phyloP scores from a whole-genome alignment of 1,140 invertebrate species.

The Atta colombica region DNA sequence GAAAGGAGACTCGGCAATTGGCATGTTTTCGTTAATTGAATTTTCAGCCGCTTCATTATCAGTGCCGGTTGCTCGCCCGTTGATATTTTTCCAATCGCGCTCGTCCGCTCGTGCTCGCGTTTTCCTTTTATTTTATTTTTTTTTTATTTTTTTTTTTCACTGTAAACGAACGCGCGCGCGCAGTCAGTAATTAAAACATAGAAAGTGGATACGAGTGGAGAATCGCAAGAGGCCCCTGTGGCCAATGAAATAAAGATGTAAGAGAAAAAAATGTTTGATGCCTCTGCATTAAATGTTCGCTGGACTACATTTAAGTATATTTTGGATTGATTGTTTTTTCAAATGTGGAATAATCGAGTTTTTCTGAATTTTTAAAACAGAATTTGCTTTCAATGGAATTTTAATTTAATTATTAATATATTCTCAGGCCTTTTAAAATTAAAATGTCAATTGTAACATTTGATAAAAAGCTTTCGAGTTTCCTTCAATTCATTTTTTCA shows the following conservation, averaged over 20 bases:
- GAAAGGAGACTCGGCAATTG: slow-evolving; percentile 32
- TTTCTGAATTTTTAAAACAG: slow-evolving; percentile 8
- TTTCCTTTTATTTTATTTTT: slow-evolving; percentile 50
- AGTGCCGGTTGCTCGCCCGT: slow-evolving; percentile 34
- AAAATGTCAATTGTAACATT: background rate
- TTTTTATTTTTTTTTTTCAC: background rate
- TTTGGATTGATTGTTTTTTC: background rate
- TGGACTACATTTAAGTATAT: slow-evolving; percentile 4
- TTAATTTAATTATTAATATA: background rate
- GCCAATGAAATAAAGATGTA: slow-evolving; percentile 54
- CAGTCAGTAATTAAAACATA: slow-evolving; percentile 54
- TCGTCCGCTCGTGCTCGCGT: slow-evolving; percentile 14
- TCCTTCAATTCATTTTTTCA: background rate
- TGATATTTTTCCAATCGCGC: slow-evolving; percentile 54
- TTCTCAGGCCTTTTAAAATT: background rate
- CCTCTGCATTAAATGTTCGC: background rate
- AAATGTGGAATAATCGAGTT: background rate
- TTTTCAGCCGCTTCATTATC: slow-evolving; percentile 54
- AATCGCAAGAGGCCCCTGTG: slow-evolving; percentile 8
- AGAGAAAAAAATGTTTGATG: slow-evolving; percentile 21
- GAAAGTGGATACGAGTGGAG: slow-evolving; percentile 41
- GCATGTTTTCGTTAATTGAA: slow-evolving; percentile 63
- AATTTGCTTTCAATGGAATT: background rate
- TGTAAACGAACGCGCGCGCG: slow-evolving; percentile 52
- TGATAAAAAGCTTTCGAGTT: background rate